These are phyloP conservation scores for Plemyria rubiginata DNA, from an alignment of 2,888 invertebrate species.

Conservation along the genomic window DNA sequence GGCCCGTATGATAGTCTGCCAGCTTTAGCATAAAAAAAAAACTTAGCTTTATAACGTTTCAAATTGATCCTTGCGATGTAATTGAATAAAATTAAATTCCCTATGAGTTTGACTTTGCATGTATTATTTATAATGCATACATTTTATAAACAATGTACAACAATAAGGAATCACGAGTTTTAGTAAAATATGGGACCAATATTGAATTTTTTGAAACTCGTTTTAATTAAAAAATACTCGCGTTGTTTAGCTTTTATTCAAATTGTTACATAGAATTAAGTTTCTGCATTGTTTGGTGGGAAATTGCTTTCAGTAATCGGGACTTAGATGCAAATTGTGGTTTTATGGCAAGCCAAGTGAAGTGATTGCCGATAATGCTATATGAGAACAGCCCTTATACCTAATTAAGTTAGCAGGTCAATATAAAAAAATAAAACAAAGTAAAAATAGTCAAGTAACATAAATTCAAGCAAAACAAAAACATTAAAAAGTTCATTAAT, in stretches of 20 bases:
- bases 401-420: too few species aligned
- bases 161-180: constrained; percentile 24
- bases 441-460: too few species aligned
- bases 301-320: constrained; percentile 21
- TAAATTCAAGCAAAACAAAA: too few species aligned
- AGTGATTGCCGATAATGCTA: constrained; percentile 16
- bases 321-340: constrained; percentile 16
- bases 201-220: constrained; percentile 27
- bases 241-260: constrained; percentile 27
- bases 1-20: too few species aligned
- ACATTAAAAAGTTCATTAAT: too few species aligned
- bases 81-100: too few species aligned
- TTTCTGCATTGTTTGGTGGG: constrained; percentile 13
- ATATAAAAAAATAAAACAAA: too few species aligned
- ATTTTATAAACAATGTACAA: constrained; percentile 15
- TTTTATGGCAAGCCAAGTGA: constrained; percentile 10
- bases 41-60: too few species aligned
- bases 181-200: constrained; percentile 25
- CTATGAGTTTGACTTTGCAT: too few species aligned
- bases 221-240: constrained; percentile 32
- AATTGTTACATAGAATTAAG: constrained; percentile 24
- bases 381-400: neutral
- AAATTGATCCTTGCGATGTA: too few species aligned
- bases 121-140: too few species aligned
- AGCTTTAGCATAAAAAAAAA: too few species aligned